A percentile compares a stretch with the other conserved stretches of the same genome.
phyloP scores from a whole-genome alignment of 2,113 vertebrate species.

The Burhinus bistriatus region DNA sequence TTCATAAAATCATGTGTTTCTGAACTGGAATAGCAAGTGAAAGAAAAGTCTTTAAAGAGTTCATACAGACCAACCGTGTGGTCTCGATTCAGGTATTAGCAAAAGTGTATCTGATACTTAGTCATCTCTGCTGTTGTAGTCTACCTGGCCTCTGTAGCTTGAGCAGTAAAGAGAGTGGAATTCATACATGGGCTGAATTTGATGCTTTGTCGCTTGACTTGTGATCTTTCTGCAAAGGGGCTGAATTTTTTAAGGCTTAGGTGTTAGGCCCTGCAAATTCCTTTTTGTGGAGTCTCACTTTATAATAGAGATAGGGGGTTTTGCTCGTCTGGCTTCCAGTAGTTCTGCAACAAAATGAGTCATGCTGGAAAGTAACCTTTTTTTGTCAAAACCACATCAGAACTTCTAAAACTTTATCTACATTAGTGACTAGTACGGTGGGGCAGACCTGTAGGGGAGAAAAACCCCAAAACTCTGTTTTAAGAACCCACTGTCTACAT shows the following conservation, averaged over 20 bases:
- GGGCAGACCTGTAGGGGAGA: neutral
- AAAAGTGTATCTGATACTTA: neutral
- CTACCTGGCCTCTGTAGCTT: neutral
- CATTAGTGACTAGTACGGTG: neutral
- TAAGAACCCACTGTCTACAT: neutral
- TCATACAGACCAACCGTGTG: neutral
- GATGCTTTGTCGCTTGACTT: neutral
- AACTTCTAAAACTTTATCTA: neutral
- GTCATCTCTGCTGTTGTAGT: neutral
- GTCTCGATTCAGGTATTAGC: neutral
- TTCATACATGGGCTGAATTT: neutral
- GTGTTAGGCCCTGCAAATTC: neutral
- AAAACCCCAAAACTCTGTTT: neutral
- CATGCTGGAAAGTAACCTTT: neutral
- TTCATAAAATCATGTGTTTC: neutral
- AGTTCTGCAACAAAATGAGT: neutral
- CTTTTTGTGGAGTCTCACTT: neutral
- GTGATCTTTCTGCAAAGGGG: neutral
- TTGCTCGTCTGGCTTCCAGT: neutral
- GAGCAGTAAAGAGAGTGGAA: neutral
- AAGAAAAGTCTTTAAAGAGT: neutral
- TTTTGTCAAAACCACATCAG: neutral
- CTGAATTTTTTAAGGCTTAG: neutral
- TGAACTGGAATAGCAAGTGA: neutral
- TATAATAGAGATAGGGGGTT: neutral